Conservation (phyloP, 2,113 vertebrate species). For the Nothoprocta pentlandii region DNA sequence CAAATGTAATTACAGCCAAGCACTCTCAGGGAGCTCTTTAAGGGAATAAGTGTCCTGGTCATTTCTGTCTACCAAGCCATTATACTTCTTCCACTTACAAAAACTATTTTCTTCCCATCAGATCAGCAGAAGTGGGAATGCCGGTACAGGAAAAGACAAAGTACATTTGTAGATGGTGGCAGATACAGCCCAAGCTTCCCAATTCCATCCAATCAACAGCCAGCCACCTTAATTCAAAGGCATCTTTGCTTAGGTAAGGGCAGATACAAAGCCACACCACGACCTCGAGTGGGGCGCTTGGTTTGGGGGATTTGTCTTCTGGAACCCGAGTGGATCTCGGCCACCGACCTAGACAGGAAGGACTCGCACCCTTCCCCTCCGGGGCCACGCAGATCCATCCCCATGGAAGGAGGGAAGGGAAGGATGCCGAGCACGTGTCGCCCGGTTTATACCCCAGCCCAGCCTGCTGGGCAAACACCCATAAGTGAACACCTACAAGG, state of each 20-base stretch:
- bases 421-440: accelerated
- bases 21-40: background rate
- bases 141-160: background rate
- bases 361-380: background rate
- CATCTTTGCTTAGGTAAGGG: background rate
- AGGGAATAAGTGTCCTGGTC: background rate
- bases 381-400: background rate
- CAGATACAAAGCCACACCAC: background rate
- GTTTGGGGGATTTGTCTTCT: background rate
- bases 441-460: background rate
- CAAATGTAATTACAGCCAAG: background rate
- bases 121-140: background rate
- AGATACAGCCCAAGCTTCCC: background rate
- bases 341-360: background rate
- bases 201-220: background rate
- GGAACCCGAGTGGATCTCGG: background rate
- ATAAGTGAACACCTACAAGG: background rate
- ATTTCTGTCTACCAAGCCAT: background rate
- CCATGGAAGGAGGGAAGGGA: background rate
- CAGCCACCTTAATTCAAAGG: background rate
- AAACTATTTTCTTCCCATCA: background rate
- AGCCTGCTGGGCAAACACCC: background rate
- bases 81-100: background rate
- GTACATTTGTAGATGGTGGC: accelerated
- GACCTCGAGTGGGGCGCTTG: background rate